These are phyloP conservation scores for Tipula confusa DNA, from an alignment of 2,888 invertebrate genomes.

Conservation along the genomic window DNA sequence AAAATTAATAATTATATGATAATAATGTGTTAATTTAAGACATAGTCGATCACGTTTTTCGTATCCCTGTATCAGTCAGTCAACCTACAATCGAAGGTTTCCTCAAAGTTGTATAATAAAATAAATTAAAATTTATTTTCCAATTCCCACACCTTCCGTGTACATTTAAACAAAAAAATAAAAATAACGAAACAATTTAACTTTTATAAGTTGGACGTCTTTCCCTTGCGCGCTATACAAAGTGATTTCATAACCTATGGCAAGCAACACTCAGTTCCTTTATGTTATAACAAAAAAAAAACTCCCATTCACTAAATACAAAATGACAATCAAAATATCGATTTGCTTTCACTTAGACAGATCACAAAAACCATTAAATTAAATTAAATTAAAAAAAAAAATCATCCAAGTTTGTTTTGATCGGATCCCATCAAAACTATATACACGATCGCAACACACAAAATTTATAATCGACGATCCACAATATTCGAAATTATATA, in stretches of 20 bases:
- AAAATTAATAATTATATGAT: not conserved
- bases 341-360: not conserved
- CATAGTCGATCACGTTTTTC: not conserved
- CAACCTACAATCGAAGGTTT: not conserved
- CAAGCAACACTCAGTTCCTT: not conserved
- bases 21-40: not conserved
- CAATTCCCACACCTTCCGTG: not conserved
- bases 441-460: not conserved
- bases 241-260: not conserved
- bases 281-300: not conserved
- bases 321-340: not conserved
- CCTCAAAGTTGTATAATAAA: not conserved
- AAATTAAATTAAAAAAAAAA: not conserved
- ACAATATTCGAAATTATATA: not conserved
- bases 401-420: not conserved
- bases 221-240: not conserved
- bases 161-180: not conserved
- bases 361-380: not conserved
- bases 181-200: not conserved
- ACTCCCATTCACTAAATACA: not conserved
- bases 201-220: not conserved
- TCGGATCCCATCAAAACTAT: not conserved
- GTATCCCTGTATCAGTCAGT: not conserved
- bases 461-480: not conserved
- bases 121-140: not conserved